Base-by-base conservation (phyloP, 2,888 invertebrate species). In the Tuberolachnus salignus region DNA sequence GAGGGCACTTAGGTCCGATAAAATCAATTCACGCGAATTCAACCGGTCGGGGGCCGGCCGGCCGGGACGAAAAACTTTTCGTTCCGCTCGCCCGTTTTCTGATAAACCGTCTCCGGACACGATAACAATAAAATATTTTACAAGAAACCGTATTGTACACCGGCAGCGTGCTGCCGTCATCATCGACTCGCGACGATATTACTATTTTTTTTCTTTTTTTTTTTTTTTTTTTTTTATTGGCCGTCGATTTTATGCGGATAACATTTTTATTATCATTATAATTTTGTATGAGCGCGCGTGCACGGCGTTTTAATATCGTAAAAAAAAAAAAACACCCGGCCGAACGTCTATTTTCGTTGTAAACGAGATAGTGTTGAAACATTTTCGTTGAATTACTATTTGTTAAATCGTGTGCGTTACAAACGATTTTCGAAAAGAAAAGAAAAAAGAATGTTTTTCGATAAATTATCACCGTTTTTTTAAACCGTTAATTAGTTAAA, bases 11-110 rank as follows among this genome's bases (percentile, higher is more conserved):
- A 44, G 16, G 78, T 51, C 67, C 69, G 78, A 78, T 69, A 78
- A 78, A 69, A 78, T 78, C 78, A 78, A 78, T 78, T 61, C 69
- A 78, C 69, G 69, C 59, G 61, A 69, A 78, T 69, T 11, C 59
- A 34, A 67, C 78, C 69, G 21, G 66, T 78, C 67, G n/a, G n/a
- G n/a, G n/a, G n/a, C n/a, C n/a, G n/a, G n/a, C n/a, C n/a, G n/a
- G 78, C 78, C 59, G 78, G n/a, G n/a, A 61, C 78, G 61, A 4
- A 73, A 75, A 59, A 59, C 64, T 71, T 74, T 69, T 34, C 6
- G 6, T 34, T 34, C 6, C 34, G 34, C n/a, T n/a, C n/a, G n/a
- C n/a, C n/a, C n/a, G n/a, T n/a, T n/a, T 34, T 6, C 34, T 69
- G 78, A 69, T 69, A 34, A 78, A 78, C 59, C 59, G 78, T 78